phyloP scores from a whole-genome alignment of 2,113 vertebrate genomes.

The Junco hyemalis region DNA sequence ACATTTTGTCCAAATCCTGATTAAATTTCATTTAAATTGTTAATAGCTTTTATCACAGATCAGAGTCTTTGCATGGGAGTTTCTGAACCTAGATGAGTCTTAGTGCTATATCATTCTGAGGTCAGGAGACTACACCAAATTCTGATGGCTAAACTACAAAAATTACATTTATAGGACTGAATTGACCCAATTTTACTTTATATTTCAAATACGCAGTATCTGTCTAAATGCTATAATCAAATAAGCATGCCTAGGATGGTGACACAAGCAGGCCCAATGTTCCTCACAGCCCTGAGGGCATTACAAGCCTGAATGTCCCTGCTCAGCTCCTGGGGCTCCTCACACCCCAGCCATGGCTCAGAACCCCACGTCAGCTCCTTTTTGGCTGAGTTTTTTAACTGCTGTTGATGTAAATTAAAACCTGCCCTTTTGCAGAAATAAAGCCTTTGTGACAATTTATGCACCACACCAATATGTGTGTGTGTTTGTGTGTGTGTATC shows the following conservation, averaged over 20 bases:
- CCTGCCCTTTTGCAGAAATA: not conserved
- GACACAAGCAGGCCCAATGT: not conserved
- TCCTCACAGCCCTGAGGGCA: rapidly evolving
- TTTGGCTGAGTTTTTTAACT: not conserved
- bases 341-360: not conserved
- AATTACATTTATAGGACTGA: not conserved
- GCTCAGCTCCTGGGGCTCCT: not conserved
- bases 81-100: not conserved
- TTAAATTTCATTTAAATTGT: conserved; percentile 14
- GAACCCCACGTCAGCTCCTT: not conserved
- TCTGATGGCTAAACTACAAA: not conserved
- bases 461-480: not conserved
- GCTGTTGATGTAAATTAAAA: not conserved
- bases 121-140: not conserved
- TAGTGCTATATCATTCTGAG: not conserved
- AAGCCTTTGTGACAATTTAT: not conserved
- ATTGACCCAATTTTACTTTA: not conserved
- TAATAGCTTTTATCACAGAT: conserved; percentile 9
- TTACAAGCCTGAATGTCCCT: not conserved
- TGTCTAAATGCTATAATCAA: not conserved
- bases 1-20: not conserved
- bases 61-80: not conserved
- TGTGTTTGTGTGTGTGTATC: too few relatives aligned
- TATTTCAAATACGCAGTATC: not conserved
- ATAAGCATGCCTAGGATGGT: not conserved